Evolutionary conservation across 2,113 vertebrate genomes (phyloP).

Genomic region (Oncorhynchus mykiss): DNA sequence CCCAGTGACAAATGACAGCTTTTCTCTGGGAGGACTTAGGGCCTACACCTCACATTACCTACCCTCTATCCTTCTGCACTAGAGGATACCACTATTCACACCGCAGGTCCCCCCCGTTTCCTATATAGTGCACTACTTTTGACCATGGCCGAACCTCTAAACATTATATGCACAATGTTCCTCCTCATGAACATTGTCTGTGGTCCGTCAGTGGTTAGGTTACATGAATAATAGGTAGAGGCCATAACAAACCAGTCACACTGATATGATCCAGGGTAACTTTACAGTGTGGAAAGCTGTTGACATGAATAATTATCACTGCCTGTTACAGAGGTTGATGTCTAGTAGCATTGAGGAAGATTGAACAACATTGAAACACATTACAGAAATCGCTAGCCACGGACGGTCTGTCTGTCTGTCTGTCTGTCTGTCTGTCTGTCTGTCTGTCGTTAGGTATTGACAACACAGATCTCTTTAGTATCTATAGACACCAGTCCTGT

Average conservation of each 20-base stretch:
- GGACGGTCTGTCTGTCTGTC: conserved; percentile 16
- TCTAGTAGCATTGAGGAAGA: conserved; percentile 30
- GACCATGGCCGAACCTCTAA: too few species aligned
- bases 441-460: background rate
- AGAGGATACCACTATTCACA: background rate
- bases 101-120: background rate
- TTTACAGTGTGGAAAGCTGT: background rate
- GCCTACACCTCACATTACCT: background rate
- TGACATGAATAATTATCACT: background rate
- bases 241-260: too few species aligned
- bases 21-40: background rate
- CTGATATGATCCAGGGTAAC: too few species aligned
- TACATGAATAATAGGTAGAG: too few species aligned
- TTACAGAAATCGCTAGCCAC: background rate
- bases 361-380: conserved; percentile 48
- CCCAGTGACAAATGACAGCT: background rate
- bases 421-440: too few species aligned
- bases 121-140: too few species aligned
- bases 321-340: conserved; percentile 22
- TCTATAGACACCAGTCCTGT: too few species aligned
- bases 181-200: too few species aligned
- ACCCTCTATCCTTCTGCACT: background rate
- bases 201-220: too few species aligned
- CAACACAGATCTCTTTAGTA: background rate
- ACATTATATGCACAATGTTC: too few species aligned